Base-by-base conservation (phyloP, 2,888 invertebrate genomes). In the Notodonta dromedarius region DNA sequence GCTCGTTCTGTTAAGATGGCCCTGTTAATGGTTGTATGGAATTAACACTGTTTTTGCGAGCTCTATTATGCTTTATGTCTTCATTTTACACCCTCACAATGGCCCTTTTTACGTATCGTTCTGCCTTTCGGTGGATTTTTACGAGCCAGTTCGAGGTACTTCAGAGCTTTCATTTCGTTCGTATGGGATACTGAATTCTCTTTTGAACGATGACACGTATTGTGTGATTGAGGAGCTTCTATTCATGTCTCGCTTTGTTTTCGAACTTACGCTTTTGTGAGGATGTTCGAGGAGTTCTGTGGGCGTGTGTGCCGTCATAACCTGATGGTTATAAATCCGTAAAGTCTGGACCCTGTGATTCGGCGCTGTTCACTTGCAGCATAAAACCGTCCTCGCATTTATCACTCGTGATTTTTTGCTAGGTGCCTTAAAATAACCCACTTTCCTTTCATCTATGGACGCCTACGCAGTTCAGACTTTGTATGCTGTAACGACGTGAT, bases 21-120 rank as follows among this genome's bases (percentile, higher is more conserved):
- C 67, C 76, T 83, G 89, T 88, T 89, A 89, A 89, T 89, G 81
- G 81, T 76, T 75, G 82, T 75, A 71, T 77, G 76, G 84, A 87
- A 89, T 89, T 90, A 89, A 85, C 90, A 84, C 83, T 78, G 76
- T 77, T 80, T 84, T 84, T 80, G 83, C 82, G 77, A 79, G 78
- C 77, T 69, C 76, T 73, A 82, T 80, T 84, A 82, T 82, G 79
- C 79, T 86, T 86, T 85, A 86, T 84, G 86, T 85, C 85, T 87
- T 87, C 84, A 85, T 89, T 86, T 88, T 82, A 83, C 56, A 78
- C 77, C 68, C 73, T 73, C 65, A 81, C 78, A 75, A 83, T 70
- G 66, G 67, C 73, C 35, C 63, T 70, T 76, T 85, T 81, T 79
- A 76, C 76, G 73, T 67, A 71, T 67, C 66, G 61, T 54, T 16